Percentiles rank a stretch among this genome's conserved stretches.
Conservation (phyloP, 2,888 invertebrate genomes). For the Pristionchus entomophagus region DNA sequence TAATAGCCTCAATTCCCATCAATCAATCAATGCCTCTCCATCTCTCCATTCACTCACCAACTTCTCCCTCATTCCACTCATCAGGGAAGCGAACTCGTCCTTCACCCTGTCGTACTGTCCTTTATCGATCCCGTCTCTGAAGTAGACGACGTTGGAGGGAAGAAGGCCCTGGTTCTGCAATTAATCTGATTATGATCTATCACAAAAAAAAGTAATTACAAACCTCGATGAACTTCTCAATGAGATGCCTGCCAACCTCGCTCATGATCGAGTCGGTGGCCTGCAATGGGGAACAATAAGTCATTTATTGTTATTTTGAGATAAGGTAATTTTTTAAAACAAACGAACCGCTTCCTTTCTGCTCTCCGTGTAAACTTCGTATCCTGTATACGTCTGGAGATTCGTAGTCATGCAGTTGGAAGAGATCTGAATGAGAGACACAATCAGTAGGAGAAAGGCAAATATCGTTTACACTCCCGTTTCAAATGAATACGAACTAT, state of each 20-base stretch:
- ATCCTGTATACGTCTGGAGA: not conserved
- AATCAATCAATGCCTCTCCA: not conserved
- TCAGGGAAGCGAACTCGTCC: not conserved
- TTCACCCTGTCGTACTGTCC: not conserved
- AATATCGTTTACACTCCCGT: too few relatives aligned
- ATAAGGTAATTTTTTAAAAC: not conserved
- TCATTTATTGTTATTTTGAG: not conserved
- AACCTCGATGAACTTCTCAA: not conserved
- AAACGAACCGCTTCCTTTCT: not conserved
- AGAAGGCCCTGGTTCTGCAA: constrained; percentile 10
- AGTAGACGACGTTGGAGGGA: not conserved
- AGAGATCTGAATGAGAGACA: not conserved
- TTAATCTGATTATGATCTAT: too few relatives aligned
- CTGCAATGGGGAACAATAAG: not conserved
- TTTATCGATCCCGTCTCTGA: constrained; percentile 23
- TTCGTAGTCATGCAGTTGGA: not conserved
- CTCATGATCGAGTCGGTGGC: not conserved
- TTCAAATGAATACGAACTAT: too few relatives aligned
- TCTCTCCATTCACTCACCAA: not conserved
- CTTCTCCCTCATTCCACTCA: not conserved
- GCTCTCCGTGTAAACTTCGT: not conserved
- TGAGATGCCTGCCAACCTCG: not conserved
- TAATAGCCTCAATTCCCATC: too few relatives aligned
- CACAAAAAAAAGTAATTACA: not conserved
- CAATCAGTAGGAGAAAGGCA: not conserved